Evolutionary conservation across 2,113 vertebrate genomes (phyloP).

Genomic region (Phoxinus phoxinus): DNA sequence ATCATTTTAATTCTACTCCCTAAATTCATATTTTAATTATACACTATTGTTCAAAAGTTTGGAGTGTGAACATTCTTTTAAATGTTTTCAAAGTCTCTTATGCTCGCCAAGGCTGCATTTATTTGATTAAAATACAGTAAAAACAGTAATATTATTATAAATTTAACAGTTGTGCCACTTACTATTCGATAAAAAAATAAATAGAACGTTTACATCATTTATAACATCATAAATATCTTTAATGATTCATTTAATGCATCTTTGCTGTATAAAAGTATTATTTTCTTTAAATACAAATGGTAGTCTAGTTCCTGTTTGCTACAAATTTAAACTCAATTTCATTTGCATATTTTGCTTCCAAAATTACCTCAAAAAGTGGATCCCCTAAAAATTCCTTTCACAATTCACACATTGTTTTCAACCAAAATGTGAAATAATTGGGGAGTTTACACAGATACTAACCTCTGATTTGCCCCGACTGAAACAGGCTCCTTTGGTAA

Average conservation of each 20-base stretch:
- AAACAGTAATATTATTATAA: background rate
- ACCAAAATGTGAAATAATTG: background rate
- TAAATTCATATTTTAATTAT: background rate
- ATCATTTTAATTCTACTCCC: background rate
- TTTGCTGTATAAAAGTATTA: background rate
- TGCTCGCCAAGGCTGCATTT: background rate
- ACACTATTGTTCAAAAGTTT: background rate
- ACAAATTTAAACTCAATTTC: too few species aligned
- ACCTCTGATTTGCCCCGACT: conserved; percentile 97
- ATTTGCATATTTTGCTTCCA: too few species aligned
- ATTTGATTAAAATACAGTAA: background rate
- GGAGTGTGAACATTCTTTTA: background rate
- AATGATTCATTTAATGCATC: background rate
- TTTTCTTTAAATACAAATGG: background rate
- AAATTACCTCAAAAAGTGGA: background rate
- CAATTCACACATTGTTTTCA: background rate
- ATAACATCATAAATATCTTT: background rate
- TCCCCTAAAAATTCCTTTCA: background rate
- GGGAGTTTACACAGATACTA: conserved; percentile 59
- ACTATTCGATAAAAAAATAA: too few species aligned
- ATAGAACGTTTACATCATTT: background rate
- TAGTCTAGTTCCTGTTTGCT: too few species aligned
- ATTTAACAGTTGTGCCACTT: background rate
- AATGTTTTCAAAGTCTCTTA: background rate
- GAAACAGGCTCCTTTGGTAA: conserved; percentile 93